phyloP scores from a whole-genome alignment of 2,888 invertebrate species.

The Clitarchus hookeri region DNA sequence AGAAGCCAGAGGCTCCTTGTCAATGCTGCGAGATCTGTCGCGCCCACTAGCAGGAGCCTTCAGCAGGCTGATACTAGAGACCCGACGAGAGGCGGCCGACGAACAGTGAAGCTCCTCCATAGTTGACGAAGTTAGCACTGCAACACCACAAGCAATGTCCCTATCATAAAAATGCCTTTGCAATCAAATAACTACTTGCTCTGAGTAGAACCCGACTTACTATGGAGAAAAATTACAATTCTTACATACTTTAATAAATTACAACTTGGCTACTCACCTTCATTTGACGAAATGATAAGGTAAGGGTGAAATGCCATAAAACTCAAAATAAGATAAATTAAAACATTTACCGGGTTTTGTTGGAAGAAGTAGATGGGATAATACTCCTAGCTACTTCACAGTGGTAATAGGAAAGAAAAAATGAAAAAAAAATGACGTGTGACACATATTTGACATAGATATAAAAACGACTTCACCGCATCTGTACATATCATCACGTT shows the following conservation, averaged over 20 bases:
- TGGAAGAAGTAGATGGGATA: no score
- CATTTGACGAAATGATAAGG: no score
- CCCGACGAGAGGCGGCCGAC: slow-evolving; percentile 83
- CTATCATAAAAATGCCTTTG: neutral
- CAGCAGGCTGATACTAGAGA: slow-evolving; percentile 88
- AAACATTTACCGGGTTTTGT: no score
- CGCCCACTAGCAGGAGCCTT: slow-evolving; percentile 61
- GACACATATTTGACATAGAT: no score
- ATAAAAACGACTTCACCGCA: no score
- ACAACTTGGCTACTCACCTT: no score
- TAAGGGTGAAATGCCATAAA: no score
- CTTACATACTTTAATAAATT: neutral
- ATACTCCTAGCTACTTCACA: no score
- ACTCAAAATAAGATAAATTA: no score
- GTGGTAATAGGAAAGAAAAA: no score
- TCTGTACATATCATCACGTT: no score
- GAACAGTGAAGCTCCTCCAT: slow-evolving; percentile 72
- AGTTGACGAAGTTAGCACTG: slow-evolving; percentile 60
- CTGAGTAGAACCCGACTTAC: neutral
- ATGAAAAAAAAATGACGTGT: no score
- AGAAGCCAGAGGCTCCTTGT: slow-evolving; percentile 50
- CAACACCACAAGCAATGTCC: slow-evolving; percentile 17
- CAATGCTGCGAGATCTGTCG: slow-evolving; percentile 60
- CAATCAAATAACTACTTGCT: neutral
- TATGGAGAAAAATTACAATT: neutral